Evolutionary conservation across 2,888 invertebrate species (phyloP), one percentile per base, ranked within the genome.

Genomic region (Mesorhabditis spiculigera): DNA sequence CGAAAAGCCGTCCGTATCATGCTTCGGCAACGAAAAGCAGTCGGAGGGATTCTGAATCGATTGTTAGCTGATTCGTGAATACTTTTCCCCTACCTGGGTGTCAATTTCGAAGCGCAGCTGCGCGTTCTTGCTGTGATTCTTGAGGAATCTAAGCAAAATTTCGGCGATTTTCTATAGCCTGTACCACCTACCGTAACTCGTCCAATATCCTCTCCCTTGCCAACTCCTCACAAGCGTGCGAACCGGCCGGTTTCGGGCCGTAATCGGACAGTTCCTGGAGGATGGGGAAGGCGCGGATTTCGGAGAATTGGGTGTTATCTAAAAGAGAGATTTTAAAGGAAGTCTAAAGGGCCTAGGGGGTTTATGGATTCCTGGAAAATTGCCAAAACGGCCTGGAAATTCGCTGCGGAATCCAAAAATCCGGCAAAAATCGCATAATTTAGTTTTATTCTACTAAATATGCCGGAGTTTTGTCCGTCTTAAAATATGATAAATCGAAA

Each of bases 221-320:
- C 6, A 75, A 45, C n/a, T 69, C 71, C 67, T 79, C 81, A 67
- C 81, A 79, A 68, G 78, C 75, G 63, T 72, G 70, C 10, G 75
- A 75, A 45, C 81, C 81, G 41, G 79, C 75, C 5, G 80, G 80
- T 71, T 81, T 81, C 71, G 78, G 76, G 1, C 81, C 81, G 65
- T 67, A 73, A 58, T 76, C 74, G 4, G 79, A 78, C 42, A 80
- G 63, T 58, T 78, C 76, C 16, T 76, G 71, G 4, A 81, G 71
- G 3, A 80, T 70, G 50, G 64, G 65, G 0, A 73, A 64, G 3
- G 77, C 79, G 41, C 81, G 70, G 6, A 70, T 71, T 45, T 81
- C 81, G 13, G 81, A 81, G 45, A 81, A 81, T 28, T 71, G 71
- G n/a, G 76, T 69, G 28, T 78, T 75, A 16, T 76, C 81, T 78